Conservation (phyloP, 2,113 vertebrate species). For the Chamaea fasciata region DNA sequence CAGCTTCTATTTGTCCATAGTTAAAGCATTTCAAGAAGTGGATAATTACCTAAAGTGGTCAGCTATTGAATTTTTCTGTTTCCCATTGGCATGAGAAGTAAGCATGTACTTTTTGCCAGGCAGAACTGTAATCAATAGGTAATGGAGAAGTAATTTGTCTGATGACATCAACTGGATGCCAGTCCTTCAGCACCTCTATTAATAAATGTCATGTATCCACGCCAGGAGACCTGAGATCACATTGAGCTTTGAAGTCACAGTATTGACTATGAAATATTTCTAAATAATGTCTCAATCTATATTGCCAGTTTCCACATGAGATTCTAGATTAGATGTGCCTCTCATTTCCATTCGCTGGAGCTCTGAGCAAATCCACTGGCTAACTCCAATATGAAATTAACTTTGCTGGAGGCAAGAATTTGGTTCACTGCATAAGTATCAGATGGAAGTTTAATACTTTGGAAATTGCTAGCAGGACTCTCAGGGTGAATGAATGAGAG, state of each 20-base stretch:
- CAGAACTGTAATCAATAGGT: slow-evolving; percentile 25
- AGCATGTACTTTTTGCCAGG: background rate
- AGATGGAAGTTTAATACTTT: background rate
- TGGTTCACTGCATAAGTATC: background rate
- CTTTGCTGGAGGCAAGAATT: background rate
- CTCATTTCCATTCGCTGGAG: background rate
- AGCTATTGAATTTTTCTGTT: slow-evolving; percentile 10
- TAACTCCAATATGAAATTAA: background rate
- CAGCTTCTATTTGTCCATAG: background rate
- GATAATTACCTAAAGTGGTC: background rate
- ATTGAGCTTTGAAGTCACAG: background rate
- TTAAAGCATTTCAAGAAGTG: background rate
- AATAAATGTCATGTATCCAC: background rate
- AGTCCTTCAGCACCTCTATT: slow-evolving; percentile 31
- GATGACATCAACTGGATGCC: slow-evolving; percentile 14
- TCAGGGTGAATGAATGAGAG: background rate
- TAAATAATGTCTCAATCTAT: slow-evolving; percentile 10
- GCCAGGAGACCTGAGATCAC: slow-evolving; percentile 15
- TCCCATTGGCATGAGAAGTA: background rate
- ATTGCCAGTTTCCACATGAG: background rate
- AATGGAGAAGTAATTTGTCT: slow-evolving; percentile 34
- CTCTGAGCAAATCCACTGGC: background rate
- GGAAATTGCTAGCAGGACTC: background rate
- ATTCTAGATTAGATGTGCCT: background rate
- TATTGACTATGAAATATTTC: slow-evolving; percentile 8